Percentiles rank a stretch among this genome's conserved stretches.
Evolutionary conservation across 2,888 invertebrate species (phyloP).

Genomic region (Hirtodrosophila trivittata): DNA sequence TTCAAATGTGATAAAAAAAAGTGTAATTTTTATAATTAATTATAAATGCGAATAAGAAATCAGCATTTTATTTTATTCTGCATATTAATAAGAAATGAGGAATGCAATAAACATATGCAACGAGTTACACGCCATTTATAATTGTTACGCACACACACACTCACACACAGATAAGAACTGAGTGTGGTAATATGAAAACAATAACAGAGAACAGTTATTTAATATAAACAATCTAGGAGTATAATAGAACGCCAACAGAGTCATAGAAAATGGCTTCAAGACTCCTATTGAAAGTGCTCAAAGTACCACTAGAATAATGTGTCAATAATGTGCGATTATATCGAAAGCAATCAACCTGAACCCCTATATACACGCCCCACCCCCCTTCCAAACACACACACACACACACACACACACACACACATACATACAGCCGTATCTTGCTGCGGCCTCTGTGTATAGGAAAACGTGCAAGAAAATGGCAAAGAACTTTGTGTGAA

Average conservation of each 20-base stretch:
- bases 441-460: slow-evolving; percentile 8
- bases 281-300: slow-evolving; percentile 16
- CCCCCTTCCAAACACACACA: slow-evolving; percentile 20
- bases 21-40: slow-evolving; percentile 63
- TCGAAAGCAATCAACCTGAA: slow-evolving; percentile 49
- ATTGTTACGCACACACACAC: neutral
- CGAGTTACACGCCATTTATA: slow-evolving; percentile 40
- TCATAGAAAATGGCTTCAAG: neutral
- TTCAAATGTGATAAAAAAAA: slow-evolving; percentile 34
- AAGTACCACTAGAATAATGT: slow-evolving; percentile 59
- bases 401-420: neutral
- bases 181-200: slow-evolving; percentile 9
- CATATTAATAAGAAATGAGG: slow-evolving; percentile 50
- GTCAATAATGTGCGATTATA: slow-evolving; percentile 70
- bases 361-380: neutral
- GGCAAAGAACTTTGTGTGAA: slow-evolving; percentile 26
- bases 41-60: slow-evolving; percentile 18
- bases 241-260: neutral
- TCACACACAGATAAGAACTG: neutral
- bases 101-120: slow-evolving; percentile 49
- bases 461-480: slow-evolving; percentile 18
- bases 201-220: neutral
- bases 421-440: slow-evolving; percentile 12
- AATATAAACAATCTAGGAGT: neutral
- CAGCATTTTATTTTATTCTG: slow-evolving; percentile 31